Conservation (phyloP, 2,888 invertebrate species). For the Apamea monoglypha region DNA sequence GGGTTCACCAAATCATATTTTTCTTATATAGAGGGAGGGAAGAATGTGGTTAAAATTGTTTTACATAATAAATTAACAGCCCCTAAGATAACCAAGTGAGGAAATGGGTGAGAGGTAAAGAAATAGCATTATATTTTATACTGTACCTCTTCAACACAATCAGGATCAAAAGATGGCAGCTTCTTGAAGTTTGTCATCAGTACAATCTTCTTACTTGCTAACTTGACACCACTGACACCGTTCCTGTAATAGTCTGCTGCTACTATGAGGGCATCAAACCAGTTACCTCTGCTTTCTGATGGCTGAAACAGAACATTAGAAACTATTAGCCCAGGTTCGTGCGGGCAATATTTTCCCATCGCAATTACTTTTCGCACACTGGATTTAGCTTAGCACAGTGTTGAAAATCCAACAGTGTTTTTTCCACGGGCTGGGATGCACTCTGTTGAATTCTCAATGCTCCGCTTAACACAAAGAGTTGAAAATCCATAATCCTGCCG, state of each 20-base stretch:
- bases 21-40: too few relatives aligned
- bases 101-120: background rate
- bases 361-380: background rate
- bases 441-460: background rate
- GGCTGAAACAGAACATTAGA: constrained; percentile 74
- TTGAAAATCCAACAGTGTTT: background rate
- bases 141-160: constrained; percentile 84
- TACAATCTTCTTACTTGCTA: constrained; percentile 88
- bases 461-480: too few relatives aligned
- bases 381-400: background rate
- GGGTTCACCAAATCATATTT: too few relatives aligned
- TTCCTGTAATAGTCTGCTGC: constrained; percentile 89
- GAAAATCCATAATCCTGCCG: too few relatives aligned
- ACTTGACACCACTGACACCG: constrained; percentile 73
- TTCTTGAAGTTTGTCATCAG: constrained; percentile 91
- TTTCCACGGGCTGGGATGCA: too few relatives aligned
- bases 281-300: constrained; percentile 90
- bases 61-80: too few relatives aligned
- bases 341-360: background rate
- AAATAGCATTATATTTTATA: background rate
- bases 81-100: background rate
- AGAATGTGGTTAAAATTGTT: too few relatives aligned
- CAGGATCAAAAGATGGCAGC: constrained; percentile 83
- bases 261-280: constrained; percentile 91
- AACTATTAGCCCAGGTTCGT: background rate